phyloP scores from a whole-genome alignment of 2,888 invertebrate species.

The Tenthredo distinguenda region DNA sequence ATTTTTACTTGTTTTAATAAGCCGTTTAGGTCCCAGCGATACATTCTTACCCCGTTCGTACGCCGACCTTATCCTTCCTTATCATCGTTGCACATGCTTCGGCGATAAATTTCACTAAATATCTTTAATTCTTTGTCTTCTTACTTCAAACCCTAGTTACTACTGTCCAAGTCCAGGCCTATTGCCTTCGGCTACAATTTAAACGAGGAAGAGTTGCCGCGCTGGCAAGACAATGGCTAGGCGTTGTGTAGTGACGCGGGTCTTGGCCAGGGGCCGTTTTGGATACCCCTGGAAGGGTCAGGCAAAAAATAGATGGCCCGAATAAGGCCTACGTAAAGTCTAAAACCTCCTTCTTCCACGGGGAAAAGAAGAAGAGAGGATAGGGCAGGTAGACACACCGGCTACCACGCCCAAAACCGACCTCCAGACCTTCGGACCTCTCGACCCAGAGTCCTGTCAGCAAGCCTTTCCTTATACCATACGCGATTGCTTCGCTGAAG shows the following conservation, averaged over 20 bases:
- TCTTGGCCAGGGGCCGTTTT: slow-evolving; percentile 17
- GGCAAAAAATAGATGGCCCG: slow-evolving; percentile 40
- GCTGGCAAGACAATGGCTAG: slow-evolving; percentile 36
- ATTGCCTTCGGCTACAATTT: slow-evolving; percentile 24
- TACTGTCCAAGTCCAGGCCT: neutral
- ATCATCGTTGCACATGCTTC: neutral
- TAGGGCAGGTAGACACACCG: slow-evolving; percentile 48
- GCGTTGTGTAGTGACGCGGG: neutral
- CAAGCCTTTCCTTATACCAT: slow-evolving; percentile 5
- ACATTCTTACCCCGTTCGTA: neutral
- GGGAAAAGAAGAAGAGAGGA: slow-evolving; percentile 21
- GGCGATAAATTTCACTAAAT: neutral
- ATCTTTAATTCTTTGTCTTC: neutral
- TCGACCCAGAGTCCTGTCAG: slow-evolving; percentile 49
- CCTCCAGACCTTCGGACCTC: slow-evolving; percentile 66
- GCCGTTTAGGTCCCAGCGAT: too few species aligned
- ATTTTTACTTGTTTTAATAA: neutral
- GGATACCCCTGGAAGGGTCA: slow-evolving; percentile 32
- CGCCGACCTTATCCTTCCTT: neutral
- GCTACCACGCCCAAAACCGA: slow-evolving; percentile 73
- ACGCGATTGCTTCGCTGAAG: neutral
- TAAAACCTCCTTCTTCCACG: neutral
- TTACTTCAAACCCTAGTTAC: neutral
- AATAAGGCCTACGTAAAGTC: slow-evolving; percentile 9
- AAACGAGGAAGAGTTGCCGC: neutral